A percentile compares a stretch with the other conserved stretches of the same genome.
phyloP scores from a whole-genome alignment of 2,797 vertebrate genomes.

The Sus cebifrons region DNA sequence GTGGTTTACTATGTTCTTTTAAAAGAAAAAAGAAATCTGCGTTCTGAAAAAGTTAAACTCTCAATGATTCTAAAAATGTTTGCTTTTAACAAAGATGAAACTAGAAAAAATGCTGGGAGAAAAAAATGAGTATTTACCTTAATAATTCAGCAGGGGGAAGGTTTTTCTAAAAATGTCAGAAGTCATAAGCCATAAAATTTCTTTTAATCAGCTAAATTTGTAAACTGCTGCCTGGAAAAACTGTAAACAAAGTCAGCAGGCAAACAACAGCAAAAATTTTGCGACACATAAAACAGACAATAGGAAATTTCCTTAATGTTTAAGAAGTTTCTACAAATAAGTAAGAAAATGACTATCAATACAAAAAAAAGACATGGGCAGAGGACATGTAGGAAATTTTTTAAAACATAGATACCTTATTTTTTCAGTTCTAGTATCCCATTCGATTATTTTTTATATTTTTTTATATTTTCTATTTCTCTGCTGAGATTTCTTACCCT shows the following conservation, averaged over 20 bases:
- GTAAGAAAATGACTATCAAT: neutral
- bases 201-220: neutral
- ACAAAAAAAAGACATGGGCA: neutral
- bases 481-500: neutral
- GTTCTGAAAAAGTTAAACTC: neutral
- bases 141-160: neutral
- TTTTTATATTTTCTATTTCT: neutral
- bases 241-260: neutral
- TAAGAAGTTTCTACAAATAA: neutral
- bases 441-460: neutral
- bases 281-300: neutral
- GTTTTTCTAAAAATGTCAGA: neutral
- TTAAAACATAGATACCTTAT: neutral
- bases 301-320: neutral
- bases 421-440: neutral
- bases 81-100: conserved; percentile 21
- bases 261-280: neutral
- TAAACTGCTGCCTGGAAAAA: neutral
- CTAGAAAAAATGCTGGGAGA: neutral
- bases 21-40: neutral
- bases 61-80: neutral
- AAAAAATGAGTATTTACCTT: neutral
- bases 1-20: neutral
- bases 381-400: neutral
- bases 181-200: neutral